Evolutionary conservation across 2,797 vertebrate genomes (phyloP), one percentile per base, ranked within the genome.

Genomic region (Poecilia wingei): DNA sequence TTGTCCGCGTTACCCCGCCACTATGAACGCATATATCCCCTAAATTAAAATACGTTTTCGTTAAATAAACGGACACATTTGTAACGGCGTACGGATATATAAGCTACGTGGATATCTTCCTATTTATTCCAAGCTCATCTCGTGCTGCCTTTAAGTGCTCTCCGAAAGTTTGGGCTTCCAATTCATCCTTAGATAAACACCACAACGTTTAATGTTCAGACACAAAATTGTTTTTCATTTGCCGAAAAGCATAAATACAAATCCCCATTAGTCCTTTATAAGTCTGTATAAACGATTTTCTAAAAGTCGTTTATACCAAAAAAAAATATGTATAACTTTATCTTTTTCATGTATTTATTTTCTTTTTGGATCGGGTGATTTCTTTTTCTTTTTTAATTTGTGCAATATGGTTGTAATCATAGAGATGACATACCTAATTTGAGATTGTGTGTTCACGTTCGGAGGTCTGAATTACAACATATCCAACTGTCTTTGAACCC

Each of bases 81-180:
- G 86, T 72, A 70, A 84, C 82, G 70, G 79, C 3, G 45, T 31
- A 59, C 71, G 78, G 53, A 74, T 41, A 75, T 84, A 84, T 61
- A 73, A 75, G 88, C 92, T 85, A 94, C 94, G 93, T 95, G 92
- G 92, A 94, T 92, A 71, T 82, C 90, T 89, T 91, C 83, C 87
- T 88, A 87, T 77, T 90, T 89, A 89, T 81, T 82, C 79, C 77
- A 88, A 66, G 57, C 85, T 90, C 75, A 82, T 90, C 83, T 77
- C 77, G 53, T 90, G 93, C 13, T 91, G 86, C 93, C 0, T 94
- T 94, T 90, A 90, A 0, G 5, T 33, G 39, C 84, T 53, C 5
- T 2, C 5, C 4, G 10, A 73, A 82, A 77, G 57, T 79, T 87
- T 0, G 4, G 6, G 57, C 1, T 77, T 78, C 13, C 2, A 0